These are phyloP conservation scores for Leucania comma DNA, from an alignment of 2,888 invertebrate species.

Conservation along the genomic window DNA sequence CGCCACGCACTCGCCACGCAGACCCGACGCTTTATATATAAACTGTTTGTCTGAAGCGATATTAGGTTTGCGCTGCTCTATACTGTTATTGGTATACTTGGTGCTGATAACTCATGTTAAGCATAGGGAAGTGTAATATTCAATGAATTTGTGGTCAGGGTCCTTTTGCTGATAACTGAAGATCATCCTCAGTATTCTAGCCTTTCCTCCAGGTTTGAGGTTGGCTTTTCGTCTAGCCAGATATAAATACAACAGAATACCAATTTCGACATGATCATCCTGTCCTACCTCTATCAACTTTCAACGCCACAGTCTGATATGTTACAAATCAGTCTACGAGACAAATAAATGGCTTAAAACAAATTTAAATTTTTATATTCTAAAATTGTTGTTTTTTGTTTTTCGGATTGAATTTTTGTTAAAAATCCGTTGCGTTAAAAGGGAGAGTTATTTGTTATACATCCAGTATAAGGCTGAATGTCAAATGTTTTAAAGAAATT, in stretches of 20 bases:
- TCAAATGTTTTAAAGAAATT: not conserved
- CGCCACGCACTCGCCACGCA: conserved; percentile 67
- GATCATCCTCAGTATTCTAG: not conserved
- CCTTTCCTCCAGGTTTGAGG: not conserved
- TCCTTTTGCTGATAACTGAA: not conserved
- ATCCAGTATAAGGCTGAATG: too few species aligned
- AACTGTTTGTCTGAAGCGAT: conserved; percentile 81
- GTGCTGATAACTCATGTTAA: conserved; percentile 18
- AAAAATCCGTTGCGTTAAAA: not conserved
- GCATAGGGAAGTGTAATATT: conserved; percentile 2
- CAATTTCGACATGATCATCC: not conserved
- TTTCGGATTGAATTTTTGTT: too few species aligned
- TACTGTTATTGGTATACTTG: conserved; percentile 68
- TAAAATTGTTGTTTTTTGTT: too few species aligned
- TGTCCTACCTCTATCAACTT: not conserved
- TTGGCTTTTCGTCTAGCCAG: not conserved
- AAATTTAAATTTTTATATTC: too few species aligned
- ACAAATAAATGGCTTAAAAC: too few species aligned
- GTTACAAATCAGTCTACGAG: too few species aligned
- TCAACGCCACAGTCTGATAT: too few species aligned
- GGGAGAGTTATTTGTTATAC: too few species aligned
- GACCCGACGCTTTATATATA: conserved; percentile 70
- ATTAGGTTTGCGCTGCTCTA: conserved; percentile 75
- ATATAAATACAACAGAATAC: not conserved
- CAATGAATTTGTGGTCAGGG: conserved; percentile 1